These are phyloP conservation scores for Catocala nupta DNA, from an alignment of 2,888 invertebrate genomes.

Conservation along the genomic window DNA sequence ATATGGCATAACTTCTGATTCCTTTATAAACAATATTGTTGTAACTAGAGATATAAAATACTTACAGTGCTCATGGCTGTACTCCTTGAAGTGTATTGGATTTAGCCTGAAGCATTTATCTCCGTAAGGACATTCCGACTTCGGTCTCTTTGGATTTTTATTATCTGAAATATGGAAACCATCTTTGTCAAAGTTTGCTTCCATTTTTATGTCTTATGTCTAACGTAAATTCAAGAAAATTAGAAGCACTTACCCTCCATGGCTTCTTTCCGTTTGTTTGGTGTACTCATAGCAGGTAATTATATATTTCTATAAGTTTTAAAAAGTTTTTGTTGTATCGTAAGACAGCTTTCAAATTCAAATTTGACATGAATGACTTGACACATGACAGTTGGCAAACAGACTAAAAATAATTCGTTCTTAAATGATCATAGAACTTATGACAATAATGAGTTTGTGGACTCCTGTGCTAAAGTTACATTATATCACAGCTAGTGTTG, in stretches of 20 bases:
- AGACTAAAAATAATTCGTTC: too few relatives aligned
- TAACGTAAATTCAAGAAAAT: background rate
- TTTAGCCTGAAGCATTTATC: constrained; percentile 94
- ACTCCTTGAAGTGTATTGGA: constrained; percentile 94
- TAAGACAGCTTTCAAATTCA: background rate
- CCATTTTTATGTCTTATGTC: constrained; percentile 5
- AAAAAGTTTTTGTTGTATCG: background rate
- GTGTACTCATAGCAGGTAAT: constrained; percentile 51
- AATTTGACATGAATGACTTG: background rate
- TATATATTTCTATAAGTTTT: background rate
- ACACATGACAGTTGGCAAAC: background rate
- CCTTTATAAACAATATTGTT: background rate
- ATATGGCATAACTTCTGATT: background rate
- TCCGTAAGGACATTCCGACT: constrained; percentile 91
- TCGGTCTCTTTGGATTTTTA: constrained; percentile 67
- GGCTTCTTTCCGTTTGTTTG: constrained; percentile 59
- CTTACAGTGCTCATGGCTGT: constrained; percentile 93
- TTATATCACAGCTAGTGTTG: too few relatives aligned
- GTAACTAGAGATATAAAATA: constrained; percentile 27
- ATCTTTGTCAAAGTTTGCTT: background rate
- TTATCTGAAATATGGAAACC: constrained; percentile 61
- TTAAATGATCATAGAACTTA: too few relatives aligned
- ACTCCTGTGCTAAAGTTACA: too few relatives aligned
- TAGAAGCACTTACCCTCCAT: constrained; percentile 56
- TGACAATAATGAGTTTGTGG: too few relatives aligned